Conservation (phyloP, 2,113 vertebrate species). For the Pygoscelis adeliae region DNA sequence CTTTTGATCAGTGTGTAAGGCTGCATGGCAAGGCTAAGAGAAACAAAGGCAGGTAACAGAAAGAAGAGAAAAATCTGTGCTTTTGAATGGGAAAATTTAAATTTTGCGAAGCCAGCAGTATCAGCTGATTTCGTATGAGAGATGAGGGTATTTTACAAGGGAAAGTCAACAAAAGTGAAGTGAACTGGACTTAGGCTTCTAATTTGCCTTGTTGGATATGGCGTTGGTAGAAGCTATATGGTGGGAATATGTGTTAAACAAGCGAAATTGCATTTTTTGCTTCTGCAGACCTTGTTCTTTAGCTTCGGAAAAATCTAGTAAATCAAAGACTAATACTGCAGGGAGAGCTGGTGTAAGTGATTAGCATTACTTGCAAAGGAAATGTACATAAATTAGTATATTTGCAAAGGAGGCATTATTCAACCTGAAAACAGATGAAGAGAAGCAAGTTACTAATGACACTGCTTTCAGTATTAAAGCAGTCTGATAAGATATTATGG, state of each 20-base stretch:
- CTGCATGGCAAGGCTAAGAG: not conserved
- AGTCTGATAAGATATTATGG: not conserved
- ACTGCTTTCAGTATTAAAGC: not conserved
- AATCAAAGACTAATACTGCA: not conserved
- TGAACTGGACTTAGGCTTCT: not conserved
- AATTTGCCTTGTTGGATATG: not conserved
- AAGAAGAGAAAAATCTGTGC: not conserved
- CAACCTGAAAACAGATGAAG: constrained; percentile 44
- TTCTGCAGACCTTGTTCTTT: not conserved
- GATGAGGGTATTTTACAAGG: not conserved
- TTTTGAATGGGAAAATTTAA: not conserved
- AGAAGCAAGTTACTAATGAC: not conserved
- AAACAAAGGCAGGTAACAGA: not conserved
- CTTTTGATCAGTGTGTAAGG: not conserved
- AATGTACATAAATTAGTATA: constrained; percentile 23
- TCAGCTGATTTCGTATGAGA: not conserved
- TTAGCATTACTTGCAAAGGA: constrained; percentile 53
- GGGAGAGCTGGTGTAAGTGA: constrained; percentile 20
- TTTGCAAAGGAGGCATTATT: constrained; percentile 55
- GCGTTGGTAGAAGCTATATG: not conserved
- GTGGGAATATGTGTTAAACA: not conserved
- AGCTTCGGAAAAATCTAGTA: not conserved
- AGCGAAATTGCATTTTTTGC: not conserved
- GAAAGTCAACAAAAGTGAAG: not conserved
- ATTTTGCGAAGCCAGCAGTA: not conserved